Evolutionary conservation across 35 echinoderm and acorn worm genomes (phyloP), one percentile per base, ranked within the genome.

Genomic region (Apostichopus californicus): DNA sequence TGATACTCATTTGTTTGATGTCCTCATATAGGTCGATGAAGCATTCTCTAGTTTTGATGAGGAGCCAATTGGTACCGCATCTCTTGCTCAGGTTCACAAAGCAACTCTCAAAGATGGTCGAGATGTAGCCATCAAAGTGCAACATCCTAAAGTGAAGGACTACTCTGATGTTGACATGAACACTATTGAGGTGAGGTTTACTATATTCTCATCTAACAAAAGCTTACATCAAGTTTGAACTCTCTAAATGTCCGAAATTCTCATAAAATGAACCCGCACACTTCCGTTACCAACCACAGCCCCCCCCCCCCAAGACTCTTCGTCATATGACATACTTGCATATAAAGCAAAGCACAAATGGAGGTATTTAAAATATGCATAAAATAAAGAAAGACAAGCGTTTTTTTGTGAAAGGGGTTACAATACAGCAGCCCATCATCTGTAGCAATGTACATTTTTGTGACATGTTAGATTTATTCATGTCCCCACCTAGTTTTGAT

Each of bases 121-220:
- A 14, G 58, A 84, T 52, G 95, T 98, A 14, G 97, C 97, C n/a
- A 92, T 98, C 68, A 98, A 98, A 81, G 95, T 98, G 5, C 97
- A 98, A 81, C 97, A 98, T 92, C 97, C 94, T 14, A 92, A 96
- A 25, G 97, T 98, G 57, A 98, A 98, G 87, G 72, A 92, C 54
- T 96, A 98, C 88, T 98, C 97, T 17, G 93, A 96, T 46, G 95
- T 98, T 10, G 97, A 98, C 84, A 94, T 98, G 95, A 94, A 94
- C 55, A 96, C 97, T 21, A 92, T 98, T 56, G 95, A 96, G 86
- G 97, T 98, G 87, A 89, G 92, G 82, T 66, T 25, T 88, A 55
- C 25, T 84, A 3, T 61, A 12, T 54, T 75, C 72, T 56, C 66
- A 24, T 18, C 10, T 6, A 89, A 21, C 58, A 89, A 55, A 72